Base-by-base conservation (phyloP, 2,113 vertebrate species). In the Bambusicola thoracicus region DNA sequence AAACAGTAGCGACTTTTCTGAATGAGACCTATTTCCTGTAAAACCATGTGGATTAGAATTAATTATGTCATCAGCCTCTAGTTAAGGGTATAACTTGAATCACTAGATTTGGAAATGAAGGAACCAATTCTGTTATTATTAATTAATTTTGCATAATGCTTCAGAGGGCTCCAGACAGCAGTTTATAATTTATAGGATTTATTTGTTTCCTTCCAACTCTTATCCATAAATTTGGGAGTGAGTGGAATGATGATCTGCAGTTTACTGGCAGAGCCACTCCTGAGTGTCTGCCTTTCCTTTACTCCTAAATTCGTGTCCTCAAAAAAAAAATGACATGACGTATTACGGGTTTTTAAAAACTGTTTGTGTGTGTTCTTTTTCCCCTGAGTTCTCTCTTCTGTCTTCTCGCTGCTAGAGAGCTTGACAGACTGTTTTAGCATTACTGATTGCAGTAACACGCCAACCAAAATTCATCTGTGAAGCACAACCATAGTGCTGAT, bases 381-480 rank as follows among this genome's bases (percentile, higher is more conserved):
- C 48, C 34, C 61, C 41, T 85, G 85, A 85, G 68, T 91, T 94
- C 49, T 85, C 55, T 93, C 55, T 83, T 93, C 70, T 94, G 84
- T 89, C 87, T 90, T 89, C 70, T 89, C 29, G 69, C 59, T 92
- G 62, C 53, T 89, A 59, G 44, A 83, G 51, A 77, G 43, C 68
- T 93, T 94, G 89, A 87, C 91, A 94, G 81, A 83, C 85, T 91
- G 75, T 92, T 95, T 95, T 92, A 95, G 43, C 81, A 94, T 96
- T 95, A 90, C 85, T 91, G 81, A 94, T 94, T 94, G 76, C 89
- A 92, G 65, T 93, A 93, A 91, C 72, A 93, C 63, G 91, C 85
- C 72, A 56, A 82, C 63, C 63, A 91, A 92, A 96, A 92, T 87
- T 67, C 81, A 68, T 83, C 93, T 73, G 70, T 81, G 83, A 87